Percentiles rank a stretch among this genome's conserved stretches.
Evolutionary conservation across 2,797 vertebrate genomes (phyloP).

Genomic region (Enteromius trimaculatus): DNA sequence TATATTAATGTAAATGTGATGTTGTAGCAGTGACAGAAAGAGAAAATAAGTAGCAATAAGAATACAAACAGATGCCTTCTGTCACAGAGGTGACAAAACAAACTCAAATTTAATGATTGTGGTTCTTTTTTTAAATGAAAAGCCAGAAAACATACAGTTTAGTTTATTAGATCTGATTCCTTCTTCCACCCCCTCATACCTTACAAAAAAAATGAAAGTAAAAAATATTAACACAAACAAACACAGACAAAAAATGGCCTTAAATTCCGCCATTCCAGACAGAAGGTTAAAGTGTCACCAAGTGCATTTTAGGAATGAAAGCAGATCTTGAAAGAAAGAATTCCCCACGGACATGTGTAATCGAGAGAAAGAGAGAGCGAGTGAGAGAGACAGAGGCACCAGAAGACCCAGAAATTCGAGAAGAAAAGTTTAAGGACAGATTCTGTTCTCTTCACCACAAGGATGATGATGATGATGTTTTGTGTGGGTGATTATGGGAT

Average conservation of each 20-base stretch:
- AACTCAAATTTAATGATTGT: not conserved
- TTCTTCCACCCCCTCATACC: slow-evolving; percentile 42
- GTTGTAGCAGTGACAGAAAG: slow-evolving; percentile 12
- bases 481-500: not conserved
- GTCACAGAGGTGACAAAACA: slow-evolving; percentile 5
- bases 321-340: slow-evolving; percentile 33
- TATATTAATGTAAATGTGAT: not conserved
- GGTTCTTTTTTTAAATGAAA: not conserved
- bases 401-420: not conserved
- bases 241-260: slow-evolving; percentile 20
- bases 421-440: not conserved
- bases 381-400: not conserved
- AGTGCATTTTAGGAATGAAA: slow-evolving; percentile 53
- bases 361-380: not conserved
- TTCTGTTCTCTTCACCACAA: not conserved
- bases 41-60: slow-evolving; percentile 11
- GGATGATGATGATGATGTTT: not conserved
- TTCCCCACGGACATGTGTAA: not conserved
- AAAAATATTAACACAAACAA: slow-evolving; percentile 3
- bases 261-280: slow-evolving; percentile 36
- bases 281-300: slow-evolving; percentile 35
- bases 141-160: slow-evolving; percentile 42
- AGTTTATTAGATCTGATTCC: slow-evolving; percentile 35
- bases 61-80: not conserved
- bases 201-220: slow-evolving; percentile 30